These are phyloP conservation scores for Cybosia mesomella DNA, from an alignment of 2,888 invertebrate species.

Conservation along the genomic window DNA sequence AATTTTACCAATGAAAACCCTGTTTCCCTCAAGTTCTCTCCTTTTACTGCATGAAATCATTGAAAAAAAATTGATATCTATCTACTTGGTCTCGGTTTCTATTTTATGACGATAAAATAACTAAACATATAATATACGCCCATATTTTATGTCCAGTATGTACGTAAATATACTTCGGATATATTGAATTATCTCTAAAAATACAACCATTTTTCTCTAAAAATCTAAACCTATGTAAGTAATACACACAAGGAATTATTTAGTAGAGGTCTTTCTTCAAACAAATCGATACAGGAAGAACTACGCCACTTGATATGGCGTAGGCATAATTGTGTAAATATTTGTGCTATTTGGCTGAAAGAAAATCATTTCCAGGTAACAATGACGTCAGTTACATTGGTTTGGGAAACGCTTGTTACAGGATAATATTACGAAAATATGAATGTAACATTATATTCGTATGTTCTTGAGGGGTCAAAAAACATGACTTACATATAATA, in stretches of 20 bases:
- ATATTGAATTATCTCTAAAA: too few relatives aligned
- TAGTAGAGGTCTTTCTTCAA: background rate
- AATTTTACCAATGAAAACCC: too few relatives aligned
- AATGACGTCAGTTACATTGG: background rate
- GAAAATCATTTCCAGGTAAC: conserved; percentile 4
- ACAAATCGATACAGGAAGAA: background rate
- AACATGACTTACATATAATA: background rate
- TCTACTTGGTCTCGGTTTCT: too few relatives aligned
- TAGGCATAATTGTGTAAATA: background rate
- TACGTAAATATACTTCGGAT: background rate
- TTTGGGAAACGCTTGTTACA: background rate
- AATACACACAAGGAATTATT: background rate
- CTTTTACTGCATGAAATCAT: too few relatives aligned
- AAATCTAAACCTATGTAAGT: too few relatives aligned
- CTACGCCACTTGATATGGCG: background rate
- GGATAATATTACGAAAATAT: background rate
- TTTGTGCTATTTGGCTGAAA: background rate
- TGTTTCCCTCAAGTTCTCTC: too few relatives aligned
- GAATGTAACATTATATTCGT: background rate
- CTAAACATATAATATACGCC: too few relatives aligned
- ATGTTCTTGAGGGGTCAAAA: too few relatives aligned
- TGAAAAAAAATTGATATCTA: too few relatives aligned
- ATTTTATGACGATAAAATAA: too few relatives aligned
- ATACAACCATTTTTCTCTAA: too few relatives aligned
- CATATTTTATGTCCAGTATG: too few relatives aligned